Conservation (phyloP, 2,797 vertebrate species). For the Anableps anableps region DNA sequence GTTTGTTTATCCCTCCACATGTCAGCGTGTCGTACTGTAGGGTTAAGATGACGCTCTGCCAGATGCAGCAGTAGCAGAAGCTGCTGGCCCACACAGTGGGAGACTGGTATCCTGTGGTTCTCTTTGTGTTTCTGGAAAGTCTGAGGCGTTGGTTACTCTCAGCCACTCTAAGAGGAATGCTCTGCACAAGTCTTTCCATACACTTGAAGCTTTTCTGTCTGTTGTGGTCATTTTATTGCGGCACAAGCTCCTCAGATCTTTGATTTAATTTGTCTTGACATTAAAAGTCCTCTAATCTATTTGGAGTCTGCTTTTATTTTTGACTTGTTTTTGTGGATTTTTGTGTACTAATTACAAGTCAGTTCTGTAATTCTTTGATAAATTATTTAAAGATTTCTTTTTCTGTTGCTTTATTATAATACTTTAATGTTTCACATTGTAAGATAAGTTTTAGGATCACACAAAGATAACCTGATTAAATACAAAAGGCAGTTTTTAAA, state of each 20-base stretch:
- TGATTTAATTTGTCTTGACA: constrained; percentile 38
- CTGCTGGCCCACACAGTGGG: constrained; percentile 39
- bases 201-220: constrained; percentile 59
- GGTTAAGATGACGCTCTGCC: constrained; percentile 57
- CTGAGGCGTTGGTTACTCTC: constrained; percentile 60
- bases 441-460: not conserved
- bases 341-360: not conserved
- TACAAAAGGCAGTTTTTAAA: not conserved
- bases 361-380: not conserved
- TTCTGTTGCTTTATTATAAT: not conserved
- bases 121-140: constrained; percentile 60
- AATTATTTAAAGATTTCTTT: not conserved
- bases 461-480: not conserved
- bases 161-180: constrained; percentile 49
- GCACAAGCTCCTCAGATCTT: constrained; percentile 14
- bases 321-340: not conserved
- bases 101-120: constrained; percentile 49
- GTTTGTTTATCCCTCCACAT: constrained; percentile 66
- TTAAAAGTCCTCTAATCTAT: constrained; percentile 35
- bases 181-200: constrained; percentile 61
- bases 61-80: constrained; percentile 48
- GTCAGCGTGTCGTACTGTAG: constrained; percentile 40
- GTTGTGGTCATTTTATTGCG: constrained; percentile 62
- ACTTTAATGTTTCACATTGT: not conserved
- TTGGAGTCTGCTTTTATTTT: constrained; percentile 36